Conservation (phyloP, 1,140 invertebrate species). For the Acromyrmex charruanus region DNA sequence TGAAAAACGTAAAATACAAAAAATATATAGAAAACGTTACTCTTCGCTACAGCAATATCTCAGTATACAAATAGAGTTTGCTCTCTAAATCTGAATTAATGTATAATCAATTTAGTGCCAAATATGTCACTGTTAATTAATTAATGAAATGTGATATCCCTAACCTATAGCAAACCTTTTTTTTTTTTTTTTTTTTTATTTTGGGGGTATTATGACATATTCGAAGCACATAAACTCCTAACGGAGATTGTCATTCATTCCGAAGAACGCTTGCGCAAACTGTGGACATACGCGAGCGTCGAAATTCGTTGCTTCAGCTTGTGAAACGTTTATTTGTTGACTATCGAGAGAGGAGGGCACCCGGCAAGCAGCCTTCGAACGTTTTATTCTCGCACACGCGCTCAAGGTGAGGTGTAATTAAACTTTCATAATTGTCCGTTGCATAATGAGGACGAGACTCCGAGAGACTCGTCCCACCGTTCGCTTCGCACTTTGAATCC, state of each 20-base stretch:
- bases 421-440: conserved; percentile 81
- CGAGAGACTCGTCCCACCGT: conserved; percentile 4
- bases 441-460: conserved; percentile 72
- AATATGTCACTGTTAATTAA: no score
- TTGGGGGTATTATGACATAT: not conserved
- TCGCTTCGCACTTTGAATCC: conserved; percentile 41
- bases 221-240: not conserved
- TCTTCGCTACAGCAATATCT: no score
- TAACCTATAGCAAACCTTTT: no score
- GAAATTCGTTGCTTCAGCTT: conserved; percentile 40
- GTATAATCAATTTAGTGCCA: no score
- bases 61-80: no score
- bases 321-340: conserved; percentile 55
- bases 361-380: conserved; percentile 71
- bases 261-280: conserved; percentile 37
- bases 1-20: no score
- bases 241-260: conserved; percentile 1
- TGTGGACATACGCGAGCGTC: conserved; percentile 12
- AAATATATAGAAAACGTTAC: no score
- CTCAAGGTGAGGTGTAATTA: conserved; percentile 81
- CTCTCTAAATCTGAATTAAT: no score
- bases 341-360: conserved; percentile 50
- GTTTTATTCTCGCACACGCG: conserved; percentile 73
- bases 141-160: no score
- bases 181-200: not conserved